Base-by-base conservation (phyloP, 2,888 invertebrate species). In the Lobophora halterata region DNA sequence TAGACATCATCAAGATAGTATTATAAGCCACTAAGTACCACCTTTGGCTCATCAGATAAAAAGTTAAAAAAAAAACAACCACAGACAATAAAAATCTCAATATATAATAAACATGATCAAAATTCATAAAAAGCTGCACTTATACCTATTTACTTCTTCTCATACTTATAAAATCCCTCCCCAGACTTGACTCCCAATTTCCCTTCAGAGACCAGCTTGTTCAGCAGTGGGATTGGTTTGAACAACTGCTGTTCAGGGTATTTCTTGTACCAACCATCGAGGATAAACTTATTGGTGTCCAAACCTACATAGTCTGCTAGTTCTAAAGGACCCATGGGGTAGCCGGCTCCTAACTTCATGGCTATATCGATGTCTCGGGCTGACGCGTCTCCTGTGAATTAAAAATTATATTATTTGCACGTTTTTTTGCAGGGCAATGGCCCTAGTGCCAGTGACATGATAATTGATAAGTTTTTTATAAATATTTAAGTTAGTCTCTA, bases 301-400 rank as follows among this genome's bases (percentile, higher is more conserved):
- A 94, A 86, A 0, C 97, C 97, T 0, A 95, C 94, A 72, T 93
- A 96, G 81, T 97, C 97, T 0, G 92, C 88, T 17, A 97, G 76
- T 71, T 97, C 96, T 42, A 97, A 88, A 0, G 96, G 96, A 5
- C 96, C 96, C 96, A 97, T 96, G 0, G 96, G 96, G 74, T 94
- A 90, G 0, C 93, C 93, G 8, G 95, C 94, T 3, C 96, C 96
- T 12, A 96, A 80, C 75, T 95, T 96, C 95, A 96, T 96, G 0
- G 95, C 96, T 8, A 86, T 91, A 63, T 97, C 96, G 42, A 97
- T 93, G 71, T 96, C 96, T 50, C 86, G 69, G 0, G 92, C 89
- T 5, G 91, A 86, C 0, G 92, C 92, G 65, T 92, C 92, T 16
- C 91, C 92, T 91, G 70, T 16, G 32, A 32, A 3, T 6, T 29